Evolutionary conservation across 2,113 vertebrate genomes (phyloP).

Genomic region (Herpailurus yagouaroundi): DNA sequence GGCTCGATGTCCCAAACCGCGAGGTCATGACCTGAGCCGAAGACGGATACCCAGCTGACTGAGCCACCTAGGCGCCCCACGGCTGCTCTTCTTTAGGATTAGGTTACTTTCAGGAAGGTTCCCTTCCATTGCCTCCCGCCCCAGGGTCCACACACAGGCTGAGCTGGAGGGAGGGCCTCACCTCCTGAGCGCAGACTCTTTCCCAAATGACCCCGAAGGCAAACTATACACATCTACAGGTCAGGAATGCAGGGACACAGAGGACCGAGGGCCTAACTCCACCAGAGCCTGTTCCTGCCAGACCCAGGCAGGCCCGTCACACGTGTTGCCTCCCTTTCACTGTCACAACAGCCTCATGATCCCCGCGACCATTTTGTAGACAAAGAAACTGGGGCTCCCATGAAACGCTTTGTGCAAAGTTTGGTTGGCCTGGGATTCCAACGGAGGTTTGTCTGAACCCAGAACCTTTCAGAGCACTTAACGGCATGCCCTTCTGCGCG

Average conservation of each 20-base stretch:
- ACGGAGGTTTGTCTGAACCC: not conserved
- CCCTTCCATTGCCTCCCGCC: not conserved
- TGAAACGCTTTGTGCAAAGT: not conserved
- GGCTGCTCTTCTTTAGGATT: not conserved
- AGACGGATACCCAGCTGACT: not conserved
- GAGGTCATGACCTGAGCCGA: not conserved
- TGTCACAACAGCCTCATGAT: not conserved
- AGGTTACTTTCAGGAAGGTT: not conserved
- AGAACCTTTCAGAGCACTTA: not conserved
- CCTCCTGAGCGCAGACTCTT: slow-evolving; percentile 74
- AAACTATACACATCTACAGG: not conserved
- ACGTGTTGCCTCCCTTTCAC: fast-evolving
- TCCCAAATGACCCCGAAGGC: slow-evolving; percentile 58
- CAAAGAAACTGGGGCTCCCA: not conserved
- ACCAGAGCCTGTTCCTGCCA: fast-evolving
- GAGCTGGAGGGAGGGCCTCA: not conserved
- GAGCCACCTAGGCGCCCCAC: not conserved
- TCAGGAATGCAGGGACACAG: too few relatives aligned
- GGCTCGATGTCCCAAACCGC: not conserved
- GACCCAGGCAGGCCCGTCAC: not conserved
- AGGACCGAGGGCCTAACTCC: too few relatives aligned
- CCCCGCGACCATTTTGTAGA: not conserved
- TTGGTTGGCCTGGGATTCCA: not conserved
- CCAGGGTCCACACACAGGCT: not conserved
- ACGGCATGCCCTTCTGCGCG: fast-evolving